Conservation (phyloP, 2,113 vertebrate genomes). For the Phrynosoma platyrhinos region DNA sequence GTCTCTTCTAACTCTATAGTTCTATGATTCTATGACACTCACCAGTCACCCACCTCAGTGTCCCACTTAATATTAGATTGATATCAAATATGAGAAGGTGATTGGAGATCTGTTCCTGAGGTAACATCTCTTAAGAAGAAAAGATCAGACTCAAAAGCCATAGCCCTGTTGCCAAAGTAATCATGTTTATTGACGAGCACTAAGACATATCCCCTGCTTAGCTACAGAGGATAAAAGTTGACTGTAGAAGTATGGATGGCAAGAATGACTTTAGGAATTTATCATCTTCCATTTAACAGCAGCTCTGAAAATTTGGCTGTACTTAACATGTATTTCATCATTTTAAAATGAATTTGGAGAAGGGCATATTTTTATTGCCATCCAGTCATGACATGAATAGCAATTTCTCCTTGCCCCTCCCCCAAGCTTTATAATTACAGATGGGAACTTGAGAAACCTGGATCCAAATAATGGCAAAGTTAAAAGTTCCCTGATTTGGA, state of each 20-base stretch:
- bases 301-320: slow-evolving; percentile 10
- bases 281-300: background rate
- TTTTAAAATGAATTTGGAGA: slow-evolving; percentile 46
- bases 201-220: slow-evolving; percentile 10
- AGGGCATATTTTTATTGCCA: slow-evolving; percentile 28
- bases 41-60: no score
- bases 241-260: slow-evolving; percentile 14
- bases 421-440: slow-evolving; percentile 55
- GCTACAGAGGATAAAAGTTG: slow-evolving; percentile 11
- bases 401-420: slow-evolving; percentile 17
- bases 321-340: slow-evolving; percentile 18
- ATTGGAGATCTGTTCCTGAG: no score
- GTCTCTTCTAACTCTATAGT: no score
- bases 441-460: slow-evolving; percentile 59
- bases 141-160: slow-evolving; percentile 24
- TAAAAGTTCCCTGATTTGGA: slow-evolving; percentile 57
- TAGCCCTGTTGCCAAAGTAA: slow-evolving; percentile 41
- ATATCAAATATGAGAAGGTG: no score
- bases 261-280: background rate
- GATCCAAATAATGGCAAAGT: slow-evolving; percentile 61
- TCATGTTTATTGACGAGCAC: slow-evolving; percentile 16
- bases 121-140: background rate
- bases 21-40: no score
- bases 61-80: no score
- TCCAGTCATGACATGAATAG: slow-evolving; percentile 6